Evolutionary conservation across 2,888 invertebrate genomes (phyloP), one percentile per base, ranked within the genome.

Genomic region (Trissoscelio sp.): DNA sequence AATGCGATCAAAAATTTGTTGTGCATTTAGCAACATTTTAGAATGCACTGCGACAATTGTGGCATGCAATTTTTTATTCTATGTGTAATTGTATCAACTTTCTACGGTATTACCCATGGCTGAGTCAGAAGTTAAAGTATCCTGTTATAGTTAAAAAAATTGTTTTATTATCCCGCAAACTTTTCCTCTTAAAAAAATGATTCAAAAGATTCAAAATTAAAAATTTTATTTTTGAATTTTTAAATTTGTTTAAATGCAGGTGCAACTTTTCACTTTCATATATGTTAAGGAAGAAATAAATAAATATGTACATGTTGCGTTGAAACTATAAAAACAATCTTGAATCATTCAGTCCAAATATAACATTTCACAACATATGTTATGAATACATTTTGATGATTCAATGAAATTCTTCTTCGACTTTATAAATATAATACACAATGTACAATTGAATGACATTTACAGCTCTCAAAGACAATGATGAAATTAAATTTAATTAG

Each of bases 321-420:
- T 14, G 9, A 31, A 72, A 55, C 55, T 42, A 48, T 73, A 73
- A 37, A n/a, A 48, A 58, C 51, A 37, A 67, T 42, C 14, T 20
- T 75, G 67, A 75, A 67, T 75, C 75, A 75, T 44, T 67, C 60
- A 58, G 34, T 58, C 53, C 53, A 60, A 67, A 75, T 67, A 60
- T 53, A 67, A 60, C 60, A 60, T 77, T 77, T 69, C 67, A 67
- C 34, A 60, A 77, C 66, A 60, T 34, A 44, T 18, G 58, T 67
- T 67, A 34, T 60, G 75, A 60, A 77, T 53, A 53, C 58, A 44
- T 69, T 75, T 67, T 69, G 75, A 77, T 77, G 75, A 77, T 77
- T 77, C 75, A 77, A 77, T 67, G 44, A 67, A 67, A 77, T 75
- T 75, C 75, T 58, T 58, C 20, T 44, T 31, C n/a, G 0, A 44